A percentile compares a stretch with the other conserved stretches of the same genome.
Conservation (phyloP, 2,113 vertebrate genomes). For the Podiceps cristatus region DNA sequence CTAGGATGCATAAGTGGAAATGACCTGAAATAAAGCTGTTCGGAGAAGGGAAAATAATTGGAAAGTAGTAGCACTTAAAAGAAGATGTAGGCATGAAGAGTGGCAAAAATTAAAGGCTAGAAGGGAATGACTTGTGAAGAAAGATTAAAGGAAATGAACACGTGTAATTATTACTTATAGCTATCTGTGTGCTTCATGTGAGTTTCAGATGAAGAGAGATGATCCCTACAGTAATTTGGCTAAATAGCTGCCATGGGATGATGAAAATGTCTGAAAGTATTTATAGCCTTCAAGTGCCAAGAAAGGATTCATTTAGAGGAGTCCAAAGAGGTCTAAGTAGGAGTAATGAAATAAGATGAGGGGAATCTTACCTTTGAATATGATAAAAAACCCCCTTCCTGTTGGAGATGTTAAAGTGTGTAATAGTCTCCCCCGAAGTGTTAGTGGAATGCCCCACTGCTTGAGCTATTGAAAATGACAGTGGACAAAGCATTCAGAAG, state of each 20-base stretch:
- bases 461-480: not conserved
- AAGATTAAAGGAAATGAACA: conserved; percentile 65
- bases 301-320: conserved; percentile 42
- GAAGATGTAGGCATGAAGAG: not conserved
- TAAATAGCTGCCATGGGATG: conserved; percentile 54
- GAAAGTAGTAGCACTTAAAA: conserved; percentile 23
- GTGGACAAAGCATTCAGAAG: not conserved
- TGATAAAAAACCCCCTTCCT: not conserved
- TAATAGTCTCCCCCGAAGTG: not conserved
- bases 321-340: conserved; percentile 36
- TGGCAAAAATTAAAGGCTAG: conserved; percentile 50
- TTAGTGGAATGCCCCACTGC: not conserved
- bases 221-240: conserved; percentile 48
- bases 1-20: not conserved
- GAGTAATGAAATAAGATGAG: conserved; percentile 49
- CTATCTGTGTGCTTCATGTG: conserved; percentile 17
- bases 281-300: conserved; percentile 38
- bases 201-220: conserved; percentile 43
- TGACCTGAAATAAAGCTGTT: conserved; percentile 12
- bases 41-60: conserved; percentile 18
- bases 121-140: conserved; percentile 50
- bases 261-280: conserved; percentile 47
- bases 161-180: conserved; percentile 53
- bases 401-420: not conserved
- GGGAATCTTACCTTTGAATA: conserved; percentile 1